A percentile compares a stretch with the other conserved stretches of the same genome.
These are phyloP conservation scores for Parapristionchus giblindavisi DNA, from an alignment of 2,888 invertebrate genomes.

Conservation along the genomic window DNA sequence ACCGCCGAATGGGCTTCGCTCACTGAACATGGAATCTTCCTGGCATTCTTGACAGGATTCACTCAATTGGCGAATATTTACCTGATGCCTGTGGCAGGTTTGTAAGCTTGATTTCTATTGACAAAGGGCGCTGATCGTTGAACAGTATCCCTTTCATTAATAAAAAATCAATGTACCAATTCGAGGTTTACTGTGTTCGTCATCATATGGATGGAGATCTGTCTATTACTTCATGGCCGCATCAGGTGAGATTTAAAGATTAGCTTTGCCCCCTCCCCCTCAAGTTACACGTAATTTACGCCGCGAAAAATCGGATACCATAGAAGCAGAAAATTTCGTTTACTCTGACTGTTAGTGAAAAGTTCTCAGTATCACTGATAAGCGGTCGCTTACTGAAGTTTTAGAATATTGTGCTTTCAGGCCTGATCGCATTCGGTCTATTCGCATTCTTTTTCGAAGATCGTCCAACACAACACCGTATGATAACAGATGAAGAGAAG, in stretches of 20 bases:
- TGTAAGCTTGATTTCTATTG: not conserved
- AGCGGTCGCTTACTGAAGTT: too few relatives aligned
- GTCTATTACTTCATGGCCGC: conserved; percentile 49
- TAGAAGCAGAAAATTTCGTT: too few relatives aligned
- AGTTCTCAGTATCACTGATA: too few relatives aligned
- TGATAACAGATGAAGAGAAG: conserved; percentile 44
- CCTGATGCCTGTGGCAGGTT: conserved; percentile 47
- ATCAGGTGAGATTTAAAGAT: too few relatives aligned
- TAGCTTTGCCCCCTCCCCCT: too few relatives aligned
- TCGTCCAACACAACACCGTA: conserved; percentile 43
- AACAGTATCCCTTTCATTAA: not conserved
- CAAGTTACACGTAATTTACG: too few relatives aligned
- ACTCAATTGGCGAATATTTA: conserved; percentile 49
- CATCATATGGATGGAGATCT: conserved; percentile 44
- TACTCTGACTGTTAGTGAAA: too few relatives aligned
- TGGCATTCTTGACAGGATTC: conserved; percentile 48
- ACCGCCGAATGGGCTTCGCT: conserved; percentile 49
- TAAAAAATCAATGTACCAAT: not conserved
- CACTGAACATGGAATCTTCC: conserved; percentile 49
- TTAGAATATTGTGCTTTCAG: too few relatives aligned
- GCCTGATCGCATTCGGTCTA: too few relatives aligned
- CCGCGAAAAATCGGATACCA: too few relatives aligned
- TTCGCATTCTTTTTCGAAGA: conserved; percentile 25
- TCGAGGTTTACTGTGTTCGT: conserved; percentile 44
- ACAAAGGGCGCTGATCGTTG: not conserved